phyloP scores from a whole-genome alignment of 2,797 vertebrate genomes.

The Oophaga sylvatica region DNA sequence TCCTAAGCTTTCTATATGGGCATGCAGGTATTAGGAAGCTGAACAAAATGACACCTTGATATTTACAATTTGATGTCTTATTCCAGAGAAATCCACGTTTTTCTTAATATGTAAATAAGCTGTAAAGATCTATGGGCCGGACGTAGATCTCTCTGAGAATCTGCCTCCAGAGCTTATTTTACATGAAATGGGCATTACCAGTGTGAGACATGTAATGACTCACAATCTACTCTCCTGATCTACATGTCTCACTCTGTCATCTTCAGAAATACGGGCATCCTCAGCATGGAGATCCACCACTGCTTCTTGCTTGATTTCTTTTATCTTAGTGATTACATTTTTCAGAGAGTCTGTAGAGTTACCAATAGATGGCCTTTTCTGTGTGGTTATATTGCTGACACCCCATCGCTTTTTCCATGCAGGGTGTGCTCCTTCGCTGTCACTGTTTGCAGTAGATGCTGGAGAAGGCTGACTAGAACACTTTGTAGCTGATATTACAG shows the following conservation, averaged over 20 bases:
- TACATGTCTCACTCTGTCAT: constrained; percentile 80
- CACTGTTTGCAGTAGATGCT: constrained; percentile 77
- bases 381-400: constrained; percentile 85
- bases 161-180: constrained; percentile 20
- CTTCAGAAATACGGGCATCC: constrained; percentile 85
- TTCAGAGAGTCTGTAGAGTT: constrained; percentile 93
- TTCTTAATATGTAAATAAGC: no score
- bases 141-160: no score
- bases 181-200: no score
- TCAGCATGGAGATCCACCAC: constrained; percentile 90
- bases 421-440: constrained; percentile 74
- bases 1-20: no score
- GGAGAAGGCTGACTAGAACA: constrained; percentile 57
- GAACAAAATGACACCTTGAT: no score
- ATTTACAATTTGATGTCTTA: no score
- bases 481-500: constrained; percentile 78
- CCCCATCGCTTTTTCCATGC: constrained; percentile 90
- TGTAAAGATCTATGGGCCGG: no score
- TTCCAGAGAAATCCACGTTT: no score
- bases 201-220: no score
- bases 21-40: no score
- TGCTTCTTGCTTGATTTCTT: constrained; percentile 83
- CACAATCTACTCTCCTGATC: constrained; percentile 18
- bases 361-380: constrained; percentile 91
- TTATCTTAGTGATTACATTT: constrained; percentile 92